Percentiles rank a stretch among this genome's conserved stretches.
Conservation (phyloP, 1,140 invertebrate species). For the Sipha flava region DNA sequence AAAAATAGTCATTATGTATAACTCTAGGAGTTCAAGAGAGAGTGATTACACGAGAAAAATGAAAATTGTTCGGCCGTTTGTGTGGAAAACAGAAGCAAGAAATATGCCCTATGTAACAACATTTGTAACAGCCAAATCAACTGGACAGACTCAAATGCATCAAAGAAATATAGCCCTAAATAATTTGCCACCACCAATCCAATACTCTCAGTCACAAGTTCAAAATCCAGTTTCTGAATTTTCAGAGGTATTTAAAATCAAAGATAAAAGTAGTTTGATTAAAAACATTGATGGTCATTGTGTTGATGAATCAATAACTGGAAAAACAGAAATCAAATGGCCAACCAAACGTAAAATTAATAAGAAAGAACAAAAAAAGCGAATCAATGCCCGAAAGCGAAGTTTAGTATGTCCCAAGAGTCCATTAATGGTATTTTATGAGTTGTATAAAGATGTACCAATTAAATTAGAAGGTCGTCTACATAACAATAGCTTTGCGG, state of each 20-base stretch:
- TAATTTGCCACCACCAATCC: no score
- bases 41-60: not conserved
- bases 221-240: no score
- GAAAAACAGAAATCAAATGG: not conserved
- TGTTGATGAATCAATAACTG: not conserved
- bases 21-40: not conserved
- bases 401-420: constrained; percentile 12
- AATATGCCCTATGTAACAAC: no score
- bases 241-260: no score
- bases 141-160: no score
- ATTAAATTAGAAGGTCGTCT: not conserved
- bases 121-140: not conserved
- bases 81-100: not conserved
- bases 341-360: not conserved
- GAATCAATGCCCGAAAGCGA: constrained; percentile 2
- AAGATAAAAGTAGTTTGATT: not conserved
- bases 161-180: no score
- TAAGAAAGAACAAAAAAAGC: constrained; percentile 12
- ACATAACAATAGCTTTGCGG: not conserved
- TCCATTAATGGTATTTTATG: constrained; percentile 20
- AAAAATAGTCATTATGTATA: no score
- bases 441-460: constrained; percentile 11
- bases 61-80: not conserved
- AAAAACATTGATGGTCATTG: not conserved
- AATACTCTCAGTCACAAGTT: no score